Base-by-base conservation (phyloP, 2,797 vertebrate genomes). In the Emys orbicularis region DNA sequence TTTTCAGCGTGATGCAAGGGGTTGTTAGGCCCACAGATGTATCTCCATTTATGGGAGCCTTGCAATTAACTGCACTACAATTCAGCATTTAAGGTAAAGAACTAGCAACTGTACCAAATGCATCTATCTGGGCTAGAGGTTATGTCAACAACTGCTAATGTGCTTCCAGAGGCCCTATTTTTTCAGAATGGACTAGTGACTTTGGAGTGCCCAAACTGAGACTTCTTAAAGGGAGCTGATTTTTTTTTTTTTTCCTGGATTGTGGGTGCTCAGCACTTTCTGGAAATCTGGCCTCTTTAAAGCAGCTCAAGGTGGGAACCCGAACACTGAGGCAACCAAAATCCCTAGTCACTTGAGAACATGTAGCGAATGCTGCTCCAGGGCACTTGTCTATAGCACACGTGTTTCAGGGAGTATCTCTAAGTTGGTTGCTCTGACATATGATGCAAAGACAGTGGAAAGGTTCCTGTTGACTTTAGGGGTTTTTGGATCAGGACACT, bases 1-100 rank as follows among this genome's bases (percentile, higher is more conserved):
- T 97, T 97, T 72, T 97, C 96, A 96, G 93, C 92, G 90, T 92
- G 95, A 93, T 94, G 90, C 86, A 96, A 93, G 96, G 95, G 92
- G 90, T 80, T 93, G 90, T 95, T 96, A 95, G 96, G 96, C 94
- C 96, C 93, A 90, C 94, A 97, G 94, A 96, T 95, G 80, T 61
- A 94, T 96, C 94, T 94, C 86, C 83, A 65, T 94, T 97, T 97
- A 96, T 94, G 94, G 95, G 96, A 97, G 94, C 83, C 93, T 95
- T 89, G 92, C 92, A 95, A 95, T 97, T 96, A 97, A 95, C 96
- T 94, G 83, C 0, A 0, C 81, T 81, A 83, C 87, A 90, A 95
- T 89, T 93, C 93, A 29, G 19, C 80, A 68, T 0, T 57, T 5
- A 96, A 95, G 96, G 95, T 94, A 95, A 96, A 94, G 90, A 95